Evolutionary conservation across 2,888 invertebrate genomes (phyloP).

Genomic region (Sminthurides aquaticus): DNA sequence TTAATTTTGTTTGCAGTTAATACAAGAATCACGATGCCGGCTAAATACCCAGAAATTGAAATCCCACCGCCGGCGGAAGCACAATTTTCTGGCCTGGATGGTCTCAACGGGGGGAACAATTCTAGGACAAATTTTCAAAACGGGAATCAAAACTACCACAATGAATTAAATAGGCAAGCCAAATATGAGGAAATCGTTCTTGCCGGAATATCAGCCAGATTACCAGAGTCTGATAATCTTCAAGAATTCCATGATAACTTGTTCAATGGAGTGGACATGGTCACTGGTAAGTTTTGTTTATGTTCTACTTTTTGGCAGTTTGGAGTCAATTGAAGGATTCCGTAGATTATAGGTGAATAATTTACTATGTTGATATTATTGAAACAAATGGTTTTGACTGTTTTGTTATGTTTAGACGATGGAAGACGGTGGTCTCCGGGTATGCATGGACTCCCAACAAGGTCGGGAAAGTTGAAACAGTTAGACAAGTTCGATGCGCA

Average conservation of each 20-base stretch:
- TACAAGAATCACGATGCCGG: conserved; percentile 57
- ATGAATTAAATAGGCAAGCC: conserved; percentile 27
- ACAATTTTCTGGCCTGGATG: neutral
- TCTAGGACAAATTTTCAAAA: conserved; percentile 2
- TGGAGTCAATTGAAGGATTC: too few relatives aligned
- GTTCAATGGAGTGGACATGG: conserved; percentile 82
- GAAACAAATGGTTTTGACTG: neutral
- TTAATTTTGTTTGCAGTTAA: too few relatives aligned
- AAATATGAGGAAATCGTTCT: conserved; percentile 69
- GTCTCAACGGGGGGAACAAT: neutral
- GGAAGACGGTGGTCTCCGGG: conserved; percentile 41
- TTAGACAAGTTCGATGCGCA: conserved; percentile 74
- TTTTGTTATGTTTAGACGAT: too few relatives aligned
- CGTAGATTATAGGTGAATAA: too few relatives aligned
- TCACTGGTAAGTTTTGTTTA: conserved; percentile 57
- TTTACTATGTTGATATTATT: too few relatives aligned
- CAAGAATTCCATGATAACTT: conserved; percentile 89
- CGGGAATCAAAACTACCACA: conserved; percentile 19
- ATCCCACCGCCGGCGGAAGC: conserved; percentile 43
- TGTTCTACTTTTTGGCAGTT: too few relatives aligned
- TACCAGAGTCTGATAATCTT: conserved; percentile 84
- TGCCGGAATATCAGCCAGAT: conserved; percentile 63
- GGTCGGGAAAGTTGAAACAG: conserved; percentile 76
- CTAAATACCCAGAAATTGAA: conserved; percentile 57
- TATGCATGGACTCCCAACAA: conserved; percentile 55